phyloP scores from a whole-genome alignment of 2,888 invertebrate genomes.

The Papilio demoleus region DNA sequence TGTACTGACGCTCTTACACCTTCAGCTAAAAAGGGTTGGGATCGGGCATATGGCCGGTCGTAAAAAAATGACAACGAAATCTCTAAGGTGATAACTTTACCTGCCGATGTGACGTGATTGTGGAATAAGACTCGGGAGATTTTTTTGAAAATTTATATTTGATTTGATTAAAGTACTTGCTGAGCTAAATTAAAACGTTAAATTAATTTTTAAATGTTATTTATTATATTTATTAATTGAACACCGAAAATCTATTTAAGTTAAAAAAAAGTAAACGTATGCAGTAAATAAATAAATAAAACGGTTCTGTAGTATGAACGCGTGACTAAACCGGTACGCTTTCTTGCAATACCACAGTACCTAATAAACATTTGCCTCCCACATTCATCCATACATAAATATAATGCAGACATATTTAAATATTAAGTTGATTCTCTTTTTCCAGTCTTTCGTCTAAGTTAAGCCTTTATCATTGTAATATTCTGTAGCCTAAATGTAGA shows the following conservation, averaged over 20 bases:
- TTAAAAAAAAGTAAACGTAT: background rate
- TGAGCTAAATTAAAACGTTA: no score
- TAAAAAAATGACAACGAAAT: no score
- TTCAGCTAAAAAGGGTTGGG: no score
- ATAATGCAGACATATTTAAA: constrained; percentile 3
- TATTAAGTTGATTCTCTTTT: background rate
- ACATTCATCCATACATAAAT: constrained; percentile 14
- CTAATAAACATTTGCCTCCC: constrained; percentile 36
- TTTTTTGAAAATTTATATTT: no score
- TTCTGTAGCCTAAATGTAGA: background rate
- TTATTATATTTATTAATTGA: no score
- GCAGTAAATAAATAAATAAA: constrained; percentile 22
- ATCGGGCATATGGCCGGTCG: no score
- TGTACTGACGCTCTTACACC: no score
- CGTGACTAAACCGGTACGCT: constrained; percentile 31
- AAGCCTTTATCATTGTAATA: background rate
- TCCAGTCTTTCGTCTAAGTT: background rate
- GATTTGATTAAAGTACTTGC: no score
- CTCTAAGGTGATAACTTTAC: no score
- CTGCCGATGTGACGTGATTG: no score
- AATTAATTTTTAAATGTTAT: no score
- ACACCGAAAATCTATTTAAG: background rate
- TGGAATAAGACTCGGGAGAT: no score
- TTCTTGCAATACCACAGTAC: constrained; percentile 29
- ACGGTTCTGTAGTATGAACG: background rate